A percentile compares a stretch with the other conserved stretches of the same genome.
Conservation (phyloP, 1,140 invertebrate genomes). For the Drosophila bocqueti region DNA sequence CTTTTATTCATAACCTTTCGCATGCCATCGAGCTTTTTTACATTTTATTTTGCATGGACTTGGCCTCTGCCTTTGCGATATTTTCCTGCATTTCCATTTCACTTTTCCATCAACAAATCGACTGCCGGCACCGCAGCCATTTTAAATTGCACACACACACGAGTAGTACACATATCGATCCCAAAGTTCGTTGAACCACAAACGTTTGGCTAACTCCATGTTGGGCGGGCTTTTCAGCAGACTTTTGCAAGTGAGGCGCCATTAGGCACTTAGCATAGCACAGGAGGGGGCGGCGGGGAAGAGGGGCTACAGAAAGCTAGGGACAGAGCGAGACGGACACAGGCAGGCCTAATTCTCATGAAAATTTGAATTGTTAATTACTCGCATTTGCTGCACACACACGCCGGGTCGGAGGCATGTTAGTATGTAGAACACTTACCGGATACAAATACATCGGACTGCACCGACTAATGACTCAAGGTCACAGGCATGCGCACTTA, state of each 20-base stretch:
- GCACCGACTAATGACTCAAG: conserved; percentile 73
- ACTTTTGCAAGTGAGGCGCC: conserved; percentile 63
- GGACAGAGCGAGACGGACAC: conserved; percentile 13
- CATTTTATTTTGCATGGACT: conserved; percentile 18
- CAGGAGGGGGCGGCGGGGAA: neutral
- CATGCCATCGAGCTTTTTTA: conserved; percentile 56
- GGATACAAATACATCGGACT: conserved; percentile 39
- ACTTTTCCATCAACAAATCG: conserved; percentile 62
- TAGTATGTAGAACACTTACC: conserved; percentile 65
- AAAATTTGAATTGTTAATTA: conserved; percentile 80
- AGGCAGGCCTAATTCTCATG: conserved; percentile 66
- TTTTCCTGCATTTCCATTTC: conserved; percentile 39
- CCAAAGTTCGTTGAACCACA: conserved; percentile 67
- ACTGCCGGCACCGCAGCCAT: conserved; percentile 49
- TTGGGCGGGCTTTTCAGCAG: conserved; percentile 54
- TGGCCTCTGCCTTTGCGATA: conserved; percentile 15
- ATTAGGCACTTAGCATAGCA: conserved; percentile 48
- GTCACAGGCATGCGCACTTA: conserved; percentile 80
- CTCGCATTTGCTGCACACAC: conserved; percentile 59
- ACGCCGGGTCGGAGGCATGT: conserved; percentile 19
- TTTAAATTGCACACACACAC: conserved; percentile 51
- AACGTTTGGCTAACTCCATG: conserved; percentile 25
- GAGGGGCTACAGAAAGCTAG: neutral
- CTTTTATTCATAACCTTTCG: conserved; percentile 78
- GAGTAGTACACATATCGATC: conserved; percentile 49